Evolutionary conservation across 2,888 invertebrate genomes (phyloP).

Genomic region (Drosophila hawaiiensis): DNA sequence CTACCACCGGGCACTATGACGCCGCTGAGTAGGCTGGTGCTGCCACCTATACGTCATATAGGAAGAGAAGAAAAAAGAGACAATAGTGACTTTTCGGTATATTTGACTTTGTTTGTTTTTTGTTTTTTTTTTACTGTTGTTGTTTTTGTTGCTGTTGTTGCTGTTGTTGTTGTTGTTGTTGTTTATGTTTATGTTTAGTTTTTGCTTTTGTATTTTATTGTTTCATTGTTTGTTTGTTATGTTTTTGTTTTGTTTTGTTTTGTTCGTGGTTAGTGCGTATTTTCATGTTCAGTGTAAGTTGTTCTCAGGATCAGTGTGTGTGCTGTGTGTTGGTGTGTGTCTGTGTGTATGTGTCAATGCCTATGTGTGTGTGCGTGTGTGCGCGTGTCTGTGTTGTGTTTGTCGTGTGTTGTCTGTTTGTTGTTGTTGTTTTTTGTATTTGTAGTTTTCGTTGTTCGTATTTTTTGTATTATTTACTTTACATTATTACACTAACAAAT

Average conservation of each 20-base stretch:
- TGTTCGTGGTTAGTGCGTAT: constrained; percentile 24
- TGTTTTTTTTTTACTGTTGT: constrained; percentile 46
- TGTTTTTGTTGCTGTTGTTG: constrained; percentile 17
- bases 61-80: constrained; percentile 86
- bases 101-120: constrained; percentile 73
- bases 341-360: constrained; percentile 3
- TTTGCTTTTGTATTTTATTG: constrained; percentile 30
- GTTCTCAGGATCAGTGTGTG: constrained; percentile 31
- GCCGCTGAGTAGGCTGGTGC: constrained; percentile 85
- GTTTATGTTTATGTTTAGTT: constrained; percentile 35
- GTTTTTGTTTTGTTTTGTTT: too few species aligned
- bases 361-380: constrained; percentile 1
- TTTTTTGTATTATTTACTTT: constrained; percentile 60
- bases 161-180: constrained; percentile 5
- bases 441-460: constrained; percentile 37
- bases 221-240: neutral
- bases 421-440: constrained; percentile 6
- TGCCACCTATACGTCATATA: constrained; percentile 85
- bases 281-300: constrained; percentile 32
- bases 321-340: constrained; percentile 19
- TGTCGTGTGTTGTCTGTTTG: constrained; percentile 25
- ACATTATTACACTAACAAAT: constrained; percentile 83
- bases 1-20: constrained; percentile 85
- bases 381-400: constrained; percentile 13
- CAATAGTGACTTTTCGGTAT: constrained; percentile 86